These are phyloP conservation scores for Anagrus nilaparvatae DNA, from an alignment of 1,140 invertebrate species.

Conservation along the genomic window DNA sequence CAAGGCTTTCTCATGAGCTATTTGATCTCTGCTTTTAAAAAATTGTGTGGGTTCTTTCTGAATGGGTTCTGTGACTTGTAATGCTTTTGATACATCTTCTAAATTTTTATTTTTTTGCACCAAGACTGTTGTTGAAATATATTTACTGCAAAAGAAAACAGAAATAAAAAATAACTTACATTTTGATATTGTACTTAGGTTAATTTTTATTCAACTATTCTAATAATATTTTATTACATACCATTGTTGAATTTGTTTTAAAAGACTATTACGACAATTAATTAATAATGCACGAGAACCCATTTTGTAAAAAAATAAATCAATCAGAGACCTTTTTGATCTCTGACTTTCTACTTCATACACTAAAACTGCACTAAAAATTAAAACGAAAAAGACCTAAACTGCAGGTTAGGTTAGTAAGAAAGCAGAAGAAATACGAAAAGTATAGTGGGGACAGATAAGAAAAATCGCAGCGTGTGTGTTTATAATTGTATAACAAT, in stretches of 20 bases:
- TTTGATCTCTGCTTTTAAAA: not conserved
- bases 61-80: not conserved
- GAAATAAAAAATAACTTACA: not conserved
- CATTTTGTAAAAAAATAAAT: slow-evolving; percentile 3
- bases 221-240: not conserved
- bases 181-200: slow-evolving; percentile 1
- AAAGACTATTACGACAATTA: slow-evolving; percentile 3
- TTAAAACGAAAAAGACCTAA: too few relatives aligned
- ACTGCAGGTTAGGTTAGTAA: too few relatives aligned
- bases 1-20: slow-evolving; percentile 3
- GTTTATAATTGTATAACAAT: too few relatives aligned
- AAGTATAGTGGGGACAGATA: too few relatives aligned
- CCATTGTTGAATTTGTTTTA: slow-evolving; percentile 4
- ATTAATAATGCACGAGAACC: slow-evolving; percentile 2
- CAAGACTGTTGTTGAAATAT: not conserved
- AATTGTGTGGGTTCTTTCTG: not conserved
- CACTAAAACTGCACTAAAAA: too few relatives aligned
- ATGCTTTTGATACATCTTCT: not conserved
- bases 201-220: slow-evolving; percentile 6
- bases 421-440: too few relatives aligned
- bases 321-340: too few relatives aligned
- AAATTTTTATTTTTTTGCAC: not conserved
- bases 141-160: slow-evolving; percentile 1
- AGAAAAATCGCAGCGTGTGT: too few relatives aligned
- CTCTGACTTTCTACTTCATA: too few relatives aligned